These are phyloP conservation scores for Dendroctonus valens DNA, from an alignment of 1,140 invertebrate species.

Conservation along the genomic window DNA sequence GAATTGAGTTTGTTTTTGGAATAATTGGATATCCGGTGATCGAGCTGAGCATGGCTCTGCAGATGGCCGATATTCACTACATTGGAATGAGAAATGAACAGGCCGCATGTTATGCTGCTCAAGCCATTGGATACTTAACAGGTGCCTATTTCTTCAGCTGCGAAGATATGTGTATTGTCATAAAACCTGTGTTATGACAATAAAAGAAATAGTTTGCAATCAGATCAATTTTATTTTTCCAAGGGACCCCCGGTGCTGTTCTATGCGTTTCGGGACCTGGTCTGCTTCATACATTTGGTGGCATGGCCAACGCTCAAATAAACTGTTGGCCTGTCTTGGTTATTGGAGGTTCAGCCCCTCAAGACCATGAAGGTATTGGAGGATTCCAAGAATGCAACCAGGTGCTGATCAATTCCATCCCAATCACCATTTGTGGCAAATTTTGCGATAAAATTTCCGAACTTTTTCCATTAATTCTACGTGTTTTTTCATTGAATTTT, in stretches of 20 bases:
- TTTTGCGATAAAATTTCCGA: neutral
- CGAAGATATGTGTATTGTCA: neutral
- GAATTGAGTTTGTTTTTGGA: constrained; percentile 92
- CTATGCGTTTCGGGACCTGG: constrained; percentile 94
- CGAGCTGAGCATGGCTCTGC: constrained; percentile 84
- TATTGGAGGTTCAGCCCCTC: constrained; percentile 85
- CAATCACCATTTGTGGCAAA: neutral
- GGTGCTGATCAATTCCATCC: constrained; percentile 35
- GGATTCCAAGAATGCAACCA: constrained; percentile 95
- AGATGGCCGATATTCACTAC: constrained; percentile 85
- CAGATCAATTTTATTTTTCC: neutral
- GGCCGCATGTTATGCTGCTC: constrained; percentile 91
- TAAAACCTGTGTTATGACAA: neutral
- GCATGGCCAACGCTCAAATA: constrained; percentile 94
- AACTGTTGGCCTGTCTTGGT: constrained; percentile 95
- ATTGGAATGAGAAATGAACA: constrained; percentile 97
- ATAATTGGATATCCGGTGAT: constrained; percentile 95
- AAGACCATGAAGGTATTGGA: constrained; percentile 90
- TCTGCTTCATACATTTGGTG: constrained; percentile 86
- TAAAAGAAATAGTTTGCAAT: neutral
- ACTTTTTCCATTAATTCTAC: constrained; percentile 2
- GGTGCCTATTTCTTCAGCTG: constrained; percentile 33
- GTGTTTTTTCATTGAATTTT: neutral
- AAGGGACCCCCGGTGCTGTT: constrained; percentile 82
- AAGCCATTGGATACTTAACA: constrained; percentile 89